phyloP scores from a whole-genome alignment of 2,113 vertebrate species.

The Stomatorhinus ivindoensis region DNA sequence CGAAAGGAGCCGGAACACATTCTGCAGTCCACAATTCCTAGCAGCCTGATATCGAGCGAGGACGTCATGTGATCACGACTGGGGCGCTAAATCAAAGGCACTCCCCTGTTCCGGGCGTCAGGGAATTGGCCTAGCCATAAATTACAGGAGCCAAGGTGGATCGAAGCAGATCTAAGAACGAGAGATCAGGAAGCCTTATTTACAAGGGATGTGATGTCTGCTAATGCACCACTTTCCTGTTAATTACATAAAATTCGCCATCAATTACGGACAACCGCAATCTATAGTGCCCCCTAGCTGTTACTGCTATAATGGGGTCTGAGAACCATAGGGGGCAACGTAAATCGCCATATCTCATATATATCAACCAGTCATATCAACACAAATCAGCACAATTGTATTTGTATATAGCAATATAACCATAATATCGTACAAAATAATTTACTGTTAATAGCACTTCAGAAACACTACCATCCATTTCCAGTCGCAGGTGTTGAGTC shows the following conservation, averaged over 20 bases:
- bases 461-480: neutral
- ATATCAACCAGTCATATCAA: neutral
- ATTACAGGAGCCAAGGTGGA: neutral
- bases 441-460: neutral
- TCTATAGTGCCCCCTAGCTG: neutral
- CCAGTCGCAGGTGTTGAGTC: neutral
- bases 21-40: neutral
- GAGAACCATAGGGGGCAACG: neutral
- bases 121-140: neutral
- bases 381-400: neutral
- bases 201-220: neutral
- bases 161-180: neutral
- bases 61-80: neutral
- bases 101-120: neutral
- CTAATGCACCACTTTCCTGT: conserved; percentile 3
- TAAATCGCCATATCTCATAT: neutral
- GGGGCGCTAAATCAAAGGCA: neutral
- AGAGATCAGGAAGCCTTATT: neutral
- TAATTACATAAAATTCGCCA: conserved; percentile 42
- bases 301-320: neutral
- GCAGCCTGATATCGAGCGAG: neutral
- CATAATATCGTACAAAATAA: neutral
- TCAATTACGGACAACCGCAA: conserved; percentile 36
- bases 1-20: neutral
- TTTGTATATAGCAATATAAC: neutral